These are phyloP conservation scores for Panagrolaimus sp. DNA, from an alignment of 1,140 invertebrate species.

Conservation along the genomic window DNA sequence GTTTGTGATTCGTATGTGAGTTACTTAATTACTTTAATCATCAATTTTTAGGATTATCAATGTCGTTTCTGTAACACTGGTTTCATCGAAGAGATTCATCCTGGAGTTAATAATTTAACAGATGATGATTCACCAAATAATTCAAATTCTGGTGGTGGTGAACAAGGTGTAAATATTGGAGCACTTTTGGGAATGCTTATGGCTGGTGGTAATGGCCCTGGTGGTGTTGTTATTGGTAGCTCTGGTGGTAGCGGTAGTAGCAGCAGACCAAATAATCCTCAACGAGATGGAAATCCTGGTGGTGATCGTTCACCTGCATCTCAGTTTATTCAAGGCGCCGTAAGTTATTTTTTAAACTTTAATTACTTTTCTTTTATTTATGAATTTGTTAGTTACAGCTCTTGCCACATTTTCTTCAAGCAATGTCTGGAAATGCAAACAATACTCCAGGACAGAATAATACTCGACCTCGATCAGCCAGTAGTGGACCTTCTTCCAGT, in stretches of 20 bases:
- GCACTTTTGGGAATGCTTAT: background rate
- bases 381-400: no score
- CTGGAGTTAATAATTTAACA: no score
- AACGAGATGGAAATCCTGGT: background rate
- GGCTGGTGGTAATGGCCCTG: background rate
- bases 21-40: background rate
- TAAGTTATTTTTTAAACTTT: no score
- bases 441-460: background rate
- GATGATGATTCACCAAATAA: background rate
- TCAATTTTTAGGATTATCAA: background rate
- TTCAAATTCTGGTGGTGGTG: background rate
- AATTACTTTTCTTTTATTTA: no score
- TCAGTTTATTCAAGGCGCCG: background rate
- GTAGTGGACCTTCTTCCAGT: background rate
- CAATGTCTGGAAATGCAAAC: no score
- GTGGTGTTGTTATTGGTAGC: background rate
- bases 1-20: background rate
- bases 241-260: background rate
- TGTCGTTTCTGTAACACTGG: conserved; percentile 7
- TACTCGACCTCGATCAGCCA: background rate
- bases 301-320: background rate
- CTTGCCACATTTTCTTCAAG: no score
- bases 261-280: background rate
- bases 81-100: conserved; percentile 20
- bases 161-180: background rate